Conservation (phyloP, 2,888 invertebrate genomes). For the Cataglyphis cursor region DNA sequence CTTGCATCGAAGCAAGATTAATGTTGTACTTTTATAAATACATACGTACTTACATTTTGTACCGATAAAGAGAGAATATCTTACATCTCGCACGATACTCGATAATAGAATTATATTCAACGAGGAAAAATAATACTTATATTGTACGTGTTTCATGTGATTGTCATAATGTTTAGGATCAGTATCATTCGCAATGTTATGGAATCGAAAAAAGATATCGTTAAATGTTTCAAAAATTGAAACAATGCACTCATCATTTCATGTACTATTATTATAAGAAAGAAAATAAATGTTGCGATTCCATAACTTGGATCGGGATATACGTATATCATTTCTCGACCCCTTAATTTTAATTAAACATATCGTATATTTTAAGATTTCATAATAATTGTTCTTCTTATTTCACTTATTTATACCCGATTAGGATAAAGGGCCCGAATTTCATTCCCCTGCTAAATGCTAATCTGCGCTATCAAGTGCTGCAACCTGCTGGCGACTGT, state of each 20-base stretch:
- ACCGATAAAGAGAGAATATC: conserved; percentile 68
- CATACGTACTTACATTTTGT: conserved; percentile 82
- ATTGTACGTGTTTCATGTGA: conserved; percentile 58
- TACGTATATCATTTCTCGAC: not conserved
- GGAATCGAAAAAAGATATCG: conserved; percentile 13
- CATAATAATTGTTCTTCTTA: not conserved
- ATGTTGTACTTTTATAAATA: conserved; percentile 83
- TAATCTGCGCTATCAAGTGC: no score
- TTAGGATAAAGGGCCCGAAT: no score
- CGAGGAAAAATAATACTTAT: conserved; percentile 55
- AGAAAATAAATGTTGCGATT: conserved; percentile 71
- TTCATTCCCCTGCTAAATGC: no score
- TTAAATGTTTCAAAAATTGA: not conserved
- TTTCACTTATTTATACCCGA: not conserved
- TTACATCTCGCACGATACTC: conserved; percentile 36
- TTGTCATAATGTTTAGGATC: conserved; percentile 57
- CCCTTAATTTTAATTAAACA: not conserved
- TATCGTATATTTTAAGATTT: not conserved
- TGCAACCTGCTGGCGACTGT: no score
- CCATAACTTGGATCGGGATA: conserved; percentile 32
- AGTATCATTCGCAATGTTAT: conserved; percentile 5
- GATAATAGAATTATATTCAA: conserved; percentile 48
- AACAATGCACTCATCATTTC: conserved; percentile 76
- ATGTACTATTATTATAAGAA: conserved; percentile 74
- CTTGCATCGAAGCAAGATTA: conserved; percentile 65